Percentiles rank a stretch among this genome's conserved stretches.
phyloP scores from a whole-genome alignment of 2,113 vertebrate species.

The Trogon surrucura region DNA sequence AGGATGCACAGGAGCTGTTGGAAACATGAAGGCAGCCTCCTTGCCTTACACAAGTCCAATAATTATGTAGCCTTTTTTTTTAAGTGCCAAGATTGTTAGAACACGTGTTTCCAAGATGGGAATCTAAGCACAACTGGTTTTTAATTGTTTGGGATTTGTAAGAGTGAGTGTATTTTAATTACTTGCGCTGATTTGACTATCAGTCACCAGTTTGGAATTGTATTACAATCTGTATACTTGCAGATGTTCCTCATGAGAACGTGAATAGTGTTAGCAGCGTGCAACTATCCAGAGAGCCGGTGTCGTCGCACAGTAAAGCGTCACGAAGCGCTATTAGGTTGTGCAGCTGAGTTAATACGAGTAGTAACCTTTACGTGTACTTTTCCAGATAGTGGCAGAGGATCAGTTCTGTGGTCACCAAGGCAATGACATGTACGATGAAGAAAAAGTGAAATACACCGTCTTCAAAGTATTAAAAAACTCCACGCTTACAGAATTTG shows the following conservation, averaged over 20 bases:
- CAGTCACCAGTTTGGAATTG: background rate
- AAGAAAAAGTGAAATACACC: slow-evolving; percentile 99
- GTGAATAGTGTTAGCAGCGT: background rate
- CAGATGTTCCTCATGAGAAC: background rate
- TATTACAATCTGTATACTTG: background rate
- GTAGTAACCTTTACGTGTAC: background rate
- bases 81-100: background rate
- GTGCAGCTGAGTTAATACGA: background rate
- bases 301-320: background rate
- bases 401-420: slow-evolving; percentile 99
- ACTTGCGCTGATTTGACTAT: background rate
- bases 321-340: background rate
- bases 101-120: background rate
- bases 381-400: slow-evolving; percentile 93
- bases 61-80: background rate
- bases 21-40: background rate
- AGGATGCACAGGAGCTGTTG: background rate
- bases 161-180: slow-evolving; percentile 23
- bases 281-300: background rate
- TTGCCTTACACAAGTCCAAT: background rate
- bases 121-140: background rate
- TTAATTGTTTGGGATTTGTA: background rate
- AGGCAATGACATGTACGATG: slow-evolving; percentile 99
- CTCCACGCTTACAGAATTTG: slow-evolving; percentile 95
- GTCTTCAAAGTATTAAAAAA: slow-evolving; percentile 99